phyloP scores from a whole-genome alignment of 2,888 invertebrate genomes.

The Agriotes lineatus region DNA sequence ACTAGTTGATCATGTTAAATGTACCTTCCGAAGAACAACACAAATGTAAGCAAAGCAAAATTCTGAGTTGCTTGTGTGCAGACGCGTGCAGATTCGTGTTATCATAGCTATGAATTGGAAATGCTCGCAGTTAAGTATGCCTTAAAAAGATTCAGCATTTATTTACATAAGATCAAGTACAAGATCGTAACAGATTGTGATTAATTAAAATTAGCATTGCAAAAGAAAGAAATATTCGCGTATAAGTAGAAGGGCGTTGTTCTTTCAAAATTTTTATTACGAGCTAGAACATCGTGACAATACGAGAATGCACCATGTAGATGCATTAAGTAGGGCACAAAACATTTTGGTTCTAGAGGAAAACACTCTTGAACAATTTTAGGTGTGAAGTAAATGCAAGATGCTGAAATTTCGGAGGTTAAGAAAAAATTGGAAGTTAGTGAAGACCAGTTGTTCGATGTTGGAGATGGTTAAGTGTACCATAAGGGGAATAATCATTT shows the following conservation, averaged over 20 bases:
- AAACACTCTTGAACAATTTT: constrained; percentile 37
- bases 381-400: constrained; percentile 15
- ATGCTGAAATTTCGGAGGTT: constrained; percentile 1
- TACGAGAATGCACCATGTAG: no score
- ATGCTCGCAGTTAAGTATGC: constrained; percentile 52
- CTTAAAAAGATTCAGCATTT: constrained; percentile 53
- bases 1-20: no score
- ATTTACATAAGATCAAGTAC: constrained; percentile 54
- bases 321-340: no score
- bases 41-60: no score
- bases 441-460: background rate
- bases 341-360: no score
- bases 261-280: constrained; percentile 37
- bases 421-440: no score
- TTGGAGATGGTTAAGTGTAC: constrained; percentile 5
- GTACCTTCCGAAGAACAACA: no score
- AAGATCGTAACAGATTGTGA: no score
- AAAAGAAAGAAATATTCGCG: constrained; percentile 55
- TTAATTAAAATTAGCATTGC: constrained; percentile 51
- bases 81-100: no score
- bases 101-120: constrained; percentile 59
- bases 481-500: background rate
- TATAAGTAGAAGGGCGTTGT: constrained; percentile 54
- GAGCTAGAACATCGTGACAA: no score
- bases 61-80: no score